Base-by-base conservation (phyloP, 2,113 vertebrate genomes). In the Phaetusa simplex region DNA sequence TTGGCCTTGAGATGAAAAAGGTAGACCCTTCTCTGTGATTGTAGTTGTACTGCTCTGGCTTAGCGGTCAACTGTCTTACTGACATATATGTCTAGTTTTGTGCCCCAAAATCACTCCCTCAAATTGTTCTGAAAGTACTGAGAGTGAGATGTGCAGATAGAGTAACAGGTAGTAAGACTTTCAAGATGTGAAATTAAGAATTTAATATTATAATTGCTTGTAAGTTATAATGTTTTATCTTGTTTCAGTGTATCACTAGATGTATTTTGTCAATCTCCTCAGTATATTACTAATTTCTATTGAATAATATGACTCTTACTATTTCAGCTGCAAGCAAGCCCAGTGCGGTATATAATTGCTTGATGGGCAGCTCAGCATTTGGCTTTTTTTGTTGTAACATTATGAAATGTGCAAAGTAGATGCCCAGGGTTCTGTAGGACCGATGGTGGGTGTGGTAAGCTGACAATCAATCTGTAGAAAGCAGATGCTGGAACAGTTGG, bases 21-120 rank as follows among this genome's bases (percentile, higher is more conserved):
- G 21, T n/a, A 47, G 24, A 76, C 9, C 3, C 21, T 56, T 80
- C 20, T 19, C 8, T 38, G 3, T 23, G 40, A 17, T 34, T 56
- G 36, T 61, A 22, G 7, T 38, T 38, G 17, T 86, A 65, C 18
- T 11, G 20, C 21, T 82, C 77, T n/a, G 56, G 26, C 42, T 26
- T 64, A 78, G 11, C 17, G 18, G 8, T 14, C 14, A 40, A 3
- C 24, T 58, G 24, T 47, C 32, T 36, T 52, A 30, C 3, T 78
- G 26, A n/a, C 1, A 1, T 9, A 4, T 22, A 13, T 24, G 11
- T 18, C 5, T 50, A 24, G 20, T 36, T n/a, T 6, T 43, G 34
- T 52, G 36, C 8, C 15, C 10, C 9, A 5, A 80, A 81, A 50
- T 24, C 18, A 30, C 18, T 29, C 29, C 15, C 23, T 62, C 29